A percentile compares a stretch with the other conserved stretches of the same genome.
phyloP scores from a whole-genome alignment of 2,888 invertebrate genomes.

The Amphipyra tragopoginis region DNA sequence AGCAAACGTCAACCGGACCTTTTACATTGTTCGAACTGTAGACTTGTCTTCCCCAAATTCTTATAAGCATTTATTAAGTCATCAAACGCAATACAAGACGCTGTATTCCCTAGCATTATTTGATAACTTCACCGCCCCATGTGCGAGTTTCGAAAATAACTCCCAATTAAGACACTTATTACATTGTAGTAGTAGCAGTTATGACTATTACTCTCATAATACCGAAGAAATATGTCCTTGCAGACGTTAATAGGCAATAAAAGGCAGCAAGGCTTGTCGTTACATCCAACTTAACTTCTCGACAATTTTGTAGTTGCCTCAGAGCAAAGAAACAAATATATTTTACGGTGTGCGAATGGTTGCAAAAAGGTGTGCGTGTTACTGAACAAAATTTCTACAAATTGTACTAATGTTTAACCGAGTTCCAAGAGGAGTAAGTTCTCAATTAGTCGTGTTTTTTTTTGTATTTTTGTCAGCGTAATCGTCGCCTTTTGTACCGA shows the following conservation, averaged over 20 bases:
- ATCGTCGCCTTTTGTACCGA: too few species aligned
- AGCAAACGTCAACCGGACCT: too few species aligned
- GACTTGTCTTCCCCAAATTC: too few species aligned
- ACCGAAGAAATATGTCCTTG: conserved; percentile 42
- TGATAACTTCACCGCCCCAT: background rate
- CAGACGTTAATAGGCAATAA: conserved; percentile 49
- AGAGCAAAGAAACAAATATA: conserved; percentile 7
- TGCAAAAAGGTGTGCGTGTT: too few species aligned
- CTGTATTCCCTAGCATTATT: background rate
- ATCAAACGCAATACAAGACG: too few species aligned
- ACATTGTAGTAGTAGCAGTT: conserved; percentile 36
- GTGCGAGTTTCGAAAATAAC: background rate
- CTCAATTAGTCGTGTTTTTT: too few species aligned
- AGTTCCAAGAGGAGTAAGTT: too few species aligned
- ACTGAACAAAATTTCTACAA: too few species aligned
- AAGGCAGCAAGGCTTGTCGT: conserved; percentile 21
- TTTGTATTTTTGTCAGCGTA: too few species aligned
- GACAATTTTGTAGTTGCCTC: conserved; percentile 6
- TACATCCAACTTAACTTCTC: conserved; percentile 6
- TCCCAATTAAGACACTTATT: conserved; percentile 17
- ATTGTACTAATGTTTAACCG: too few species aligned
- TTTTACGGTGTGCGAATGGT: background rate
- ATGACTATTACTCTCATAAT: conserved; percentile 34
- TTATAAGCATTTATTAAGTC: too few species aligned
- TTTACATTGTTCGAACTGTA: too few species aligned